Evolutionary conservation across 2,113 vertebrate genomes (phyloP).

Genomic region (Phocoena sinus): DNA sequence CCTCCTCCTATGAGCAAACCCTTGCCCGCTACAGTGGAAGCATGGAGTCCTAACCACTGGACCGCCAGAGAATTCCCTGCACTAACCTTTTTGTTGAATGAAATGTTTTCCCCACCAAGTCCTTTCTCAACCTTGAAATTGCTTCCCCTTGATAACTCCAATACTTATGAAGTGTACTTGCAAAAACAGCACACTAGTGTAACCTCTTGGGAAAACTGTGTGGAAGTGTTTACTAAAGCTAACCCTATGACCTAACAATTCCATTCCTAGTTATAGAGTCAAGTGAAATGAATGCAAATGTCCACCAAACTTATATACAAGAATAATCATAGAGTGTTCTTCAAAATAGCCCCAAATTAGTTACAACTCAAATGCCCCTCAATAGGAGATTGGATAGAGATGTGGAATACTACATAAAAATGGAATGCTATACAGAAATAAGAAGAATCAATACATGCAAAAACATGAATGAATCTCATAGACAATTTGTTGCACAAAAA

Average conservation of each 20-base stretch:
- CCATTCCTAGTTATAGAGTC: no score
- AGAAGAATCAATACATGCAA: neutral
- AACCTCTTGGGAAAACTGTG: neutral
- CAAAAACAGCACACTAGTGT: neutral
- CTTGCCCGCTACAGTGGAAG: no score
- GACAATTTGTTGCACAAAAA: neutral
- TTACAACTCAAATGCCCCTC: no score
- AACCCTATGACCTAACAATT: neutral
- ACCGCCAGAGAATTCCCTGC: no score
- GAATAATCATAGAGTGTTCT: no score
- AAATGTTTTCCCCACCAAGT: neutral
- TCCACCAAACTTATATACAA: no score
- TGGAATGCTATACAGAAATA: neutral
- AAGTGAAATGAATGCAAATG: no score
- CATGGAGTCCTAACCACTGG: no score
- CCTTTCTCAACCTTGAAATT: neutral
- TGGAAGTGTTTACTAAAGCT: neutral
- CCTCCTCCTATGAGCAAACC: neutral
- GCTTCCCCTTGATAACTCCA: neutral
- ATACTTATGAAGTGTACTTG: neutral
- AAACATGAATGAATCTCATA: neutral
- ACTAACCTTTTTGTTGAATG: neutral
- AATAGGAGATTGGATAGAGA: neutral
- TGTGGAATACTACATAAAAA: neutral
- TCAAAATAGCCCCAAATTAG: no score